phyloP scores from a whole-genome alignment of 2,113 vertebrate species.

The Galemys pyrenaicus region DNA sequence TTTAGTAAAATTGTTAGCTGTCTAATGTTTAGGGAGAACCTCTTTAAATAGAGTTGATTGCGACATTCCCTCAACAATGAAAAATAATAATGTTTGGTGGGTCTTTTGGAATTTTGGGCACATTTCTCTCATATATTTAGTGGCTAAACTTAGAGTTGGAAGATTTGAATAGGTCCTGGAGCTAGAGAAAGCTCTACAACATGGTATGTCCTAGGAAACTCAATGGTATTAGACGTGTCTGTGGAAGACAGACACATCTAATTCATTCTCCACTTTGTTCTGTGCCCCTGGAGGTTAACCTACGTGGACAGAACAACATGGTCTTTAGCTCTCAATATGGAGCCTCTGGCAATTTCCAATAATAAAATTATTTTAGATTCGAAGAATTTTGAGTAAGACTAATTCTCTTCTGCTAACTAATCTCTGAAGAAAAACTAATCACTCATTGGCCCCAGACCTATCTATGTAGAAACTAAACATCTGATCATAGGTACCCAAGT shows the following conservation, averaged over 20 bases:
- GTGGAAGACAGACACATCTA: background rate
- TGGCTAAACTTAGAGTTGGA: background rate
- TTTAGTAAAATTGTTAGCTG: background rate
- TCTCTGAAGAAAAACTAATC: background rate
- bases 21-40: background rate
- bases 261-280: background rate
- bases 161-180: background rate
- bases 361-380: background rate
- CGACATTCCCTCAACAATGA: background rate
- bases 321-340: background rate
- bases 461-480: background rate
- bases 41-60: background rate
- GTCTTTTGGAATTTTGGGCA: background rate
- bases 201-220: background rate
- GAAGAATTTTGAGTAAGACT: background rate
- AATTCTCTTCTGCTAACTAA: background rate
- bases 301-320: background rate
- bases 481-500: background rate
- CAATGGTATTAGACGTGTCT: background rate
- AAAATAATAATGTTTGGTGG: background rate
- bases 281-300: background rate
- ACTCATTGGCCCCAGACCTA: background rate
- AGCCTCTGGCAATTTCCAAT: background rate
- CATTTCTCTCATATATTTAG: background rate
- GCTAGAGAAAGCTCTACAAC: background rate